These are phyloP conservation scores for Corapipo altera DNA, from an alignment of 2,113 vertebrate species.

Conservation along the genomic window DNA sequence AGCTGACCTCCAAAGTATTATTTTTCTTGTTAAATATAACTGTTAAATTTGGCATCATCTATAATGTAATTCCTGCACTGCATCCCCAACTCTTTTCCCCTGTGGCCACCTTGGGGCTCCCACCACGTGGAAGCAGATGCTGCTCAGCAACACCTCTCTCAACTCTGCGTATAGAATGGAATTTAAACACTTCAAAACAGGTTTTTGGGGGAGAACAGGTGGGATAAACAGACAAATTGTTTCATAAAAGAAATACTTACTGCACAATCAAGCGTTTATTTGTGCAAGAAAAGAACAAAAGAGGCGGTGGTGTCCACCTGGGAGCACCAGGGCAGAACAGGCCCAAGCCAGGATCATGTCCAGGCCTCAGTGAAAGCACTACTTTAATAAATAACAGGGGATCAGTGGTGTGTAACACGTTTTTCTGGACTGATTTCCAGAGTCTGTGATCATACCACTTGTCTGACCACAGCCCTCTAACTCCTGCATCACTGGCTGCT, in stretches of 20 bases:
- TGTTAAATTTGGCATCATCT: background rate
- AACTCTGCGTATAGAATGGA: accelerated
- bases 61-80: background rate
- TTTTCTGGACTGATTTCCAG: background rate
- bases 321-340: background rate
- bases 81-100: background rate
- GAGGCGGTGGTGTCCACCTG: accelerated
- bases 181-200: background rate
- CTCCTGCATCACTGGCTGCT: background rate
- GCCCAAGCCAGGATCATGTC: accelerated
- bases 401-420: accelerated
- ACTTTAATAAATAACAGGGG: background rate
- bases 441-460: accelerated
- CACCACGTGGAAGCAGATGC: accelerated
- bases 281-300: background rate
- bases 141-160: background rate
- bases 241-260: background rate
- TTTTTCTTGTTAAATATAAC: background rate
- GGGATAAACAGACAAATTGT: background rate
- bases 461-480: background rate
- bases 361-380: background rate
- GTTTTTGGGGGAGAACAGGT: accelerated
- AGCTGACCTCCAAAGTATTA: background rate
- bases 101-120: background rate
- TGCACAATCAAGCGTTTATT: background rate